Percentiles rank a stretch among this genome's conserved stretches.
These are phyloP conservation scores for Matsumurasca onukii DNA, from an alignment of 1,140 invertebrate species.

Conservation along the genomic window DNA sequence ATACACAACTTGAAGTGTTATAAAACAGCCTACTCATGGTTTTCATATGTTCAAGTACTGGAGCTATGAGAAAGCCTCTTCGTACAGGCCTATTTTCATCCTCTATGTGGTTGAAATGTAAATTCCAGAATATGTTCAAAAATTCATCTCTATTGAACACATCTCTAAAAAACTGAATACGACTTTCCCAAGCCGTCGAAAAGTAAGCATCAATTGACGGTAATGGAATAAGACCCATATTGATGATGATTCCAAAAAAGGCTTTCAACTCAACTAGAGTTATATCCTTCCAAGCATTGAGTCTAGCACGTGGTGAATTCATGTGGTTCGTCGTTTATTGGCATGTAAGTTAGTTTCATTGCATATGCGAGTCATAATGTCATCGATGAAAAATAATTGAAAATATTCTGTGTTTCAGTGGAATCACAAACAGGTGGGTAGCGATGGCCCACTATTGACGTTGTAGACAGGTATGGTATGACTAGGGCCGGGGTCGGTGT, in stretches of 20 bases:
- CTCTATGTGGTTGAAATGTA: not conserved
- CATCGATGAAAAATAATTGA: constrained; percentile 5
- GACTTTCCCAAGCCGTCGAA: not conserved
- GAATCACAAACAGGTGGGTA: not conserved
- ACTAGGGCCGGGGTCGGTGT: constrained; percentile 47
- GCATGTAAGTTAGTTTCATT: constrained; percentile 9
- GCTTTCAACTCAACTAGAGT: not conserved
- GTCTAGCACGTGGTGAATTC: not conserved
- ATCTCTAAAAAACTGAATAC: not conserved
- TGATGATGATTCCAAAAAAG: constrained; percentile 1
- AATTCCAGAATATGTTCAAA: constrained; percentile 16
- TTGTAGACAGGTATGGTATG: constrained; percentile 4
- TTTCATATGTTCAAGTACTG: not conserved
- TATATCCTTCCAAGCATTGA: not conserved
- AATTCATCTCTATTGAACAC: not conserved
- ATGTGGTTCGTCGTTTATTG: not conserved
- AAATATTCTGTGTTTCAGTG: constrained; percentile 6
- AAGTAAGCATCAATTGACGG: not conserved
- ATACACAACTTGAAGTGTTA: not conserved
- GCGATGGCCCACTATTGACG: not conserved
- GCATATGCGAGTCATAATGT: not conserved
- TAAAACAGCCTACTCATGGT: not conserved
- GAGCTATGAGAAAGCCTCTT: constrained; percentile 4
- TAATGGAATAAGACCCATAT: constrained; percentile 14
- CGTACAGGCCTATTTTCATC: not conserved